Percentiles rank a stretch among this genome's conserved stretches.
phyloP scores from a whole-genome alignment of 2,888 invertebrate genomes.

The Xestia ashworthii region DNA sequence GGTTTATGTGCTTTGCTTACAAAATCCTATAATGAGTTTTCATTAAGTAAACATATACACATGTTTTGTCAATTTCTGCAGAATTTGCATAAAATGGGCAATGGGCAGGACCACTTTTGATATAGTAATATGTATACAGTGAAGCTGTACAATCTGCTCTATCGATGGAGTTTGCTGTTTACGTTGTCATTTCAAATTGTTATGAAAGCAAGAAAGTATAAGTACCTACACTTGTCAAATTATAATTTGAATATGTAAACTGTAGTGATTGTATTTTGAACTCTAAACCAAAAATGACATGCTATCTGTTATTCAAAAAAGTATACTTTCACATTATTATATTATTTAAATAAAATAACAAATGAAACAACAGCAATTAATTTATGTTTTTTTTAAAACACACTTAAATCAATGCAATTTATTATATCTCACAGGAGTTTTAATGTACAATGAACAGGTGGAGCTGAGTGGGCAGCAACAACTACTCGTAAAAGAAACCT shows the following conservation, averaged over 20 bases:
- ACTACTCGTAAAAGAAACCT: not conserved
- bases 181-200: not conserved
- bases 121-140: not conserved
- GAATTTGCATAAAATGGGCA: not conserved
- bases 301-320: not conserved
- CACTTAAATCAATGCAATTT: not conserved
- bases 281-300: not conserved
- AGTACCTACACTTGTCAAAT: no score
- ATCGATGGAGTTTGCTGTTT: constrained; percentile 5
- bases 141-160: not conserved
- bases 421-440: not conserved
- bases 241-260: not conserved
- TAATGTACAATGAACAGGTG: not conserved
- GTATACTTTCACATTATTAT: constrained; percentile 10
- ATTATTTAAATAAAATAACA: constrained; percentile 8
- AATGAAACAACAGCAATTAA: no score
- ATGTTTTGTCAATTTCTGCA: not conserved
- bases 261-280: not conserved
- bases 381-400: constrained; percentile 1
- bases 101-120: not conserved
- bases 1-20: constrained; percentile 56
- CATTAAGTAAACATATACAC: not conserved
- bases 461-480: not conserved
- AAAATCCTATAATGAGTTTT: constrained; percentile 19
- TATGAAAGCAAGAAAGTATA: constrained; percentile 8